Percentiles rank a stretch among this genome's conserved stretches.
Conservation (phyloP, 2,797 vertebrate genomes). For the Sciaenops ocellatus region DNA sequence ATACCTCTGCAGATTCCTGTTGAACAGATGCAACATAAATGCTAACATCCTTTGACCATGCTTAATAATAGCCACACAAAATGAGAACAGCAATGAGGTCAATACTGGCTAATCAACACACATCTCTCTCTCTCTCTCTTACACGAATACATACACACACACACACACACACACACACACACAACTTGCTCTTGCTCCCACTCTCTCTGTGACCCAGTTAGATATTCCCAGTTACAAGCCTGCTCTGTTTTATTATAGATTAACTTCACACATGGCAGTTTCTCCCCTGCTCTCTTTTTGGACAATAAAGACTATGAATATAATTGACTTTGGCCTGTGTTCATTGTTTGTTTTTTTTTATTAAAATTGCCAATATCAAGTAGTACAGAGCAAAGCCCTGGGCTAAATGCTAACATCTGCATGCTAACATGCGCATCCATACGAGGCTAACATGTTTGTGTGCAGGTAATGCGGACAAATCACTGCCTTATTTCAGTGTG, state of each 20-base stretch:
- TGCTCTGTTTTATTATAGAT: conserved; percentile 82
- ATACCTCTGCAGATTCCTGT: neutral
- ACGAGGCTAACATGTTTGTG: neutral
- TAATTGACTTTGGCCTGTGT: conserved; percentile 10
- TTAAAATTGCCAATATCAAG: neutral
- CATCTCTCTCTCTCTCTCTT: conserved; percentile 37
- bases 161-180: conserved; percentile 43
- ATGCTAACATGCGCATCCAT: neutral
- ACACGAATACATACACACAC: neutral
- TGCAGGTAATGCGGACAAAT: neutral
- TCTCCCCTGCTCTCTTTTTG: conserved; percentile 42
- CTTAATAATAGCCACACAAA: conserved; percentile 58
- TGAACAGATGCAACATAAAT: conserved; percentile 19
- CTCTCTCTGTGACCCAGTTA: conserved; percentile 85
- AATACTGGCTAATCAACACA: conserved; percentile 72
- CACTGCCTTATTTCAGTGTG: neutral
- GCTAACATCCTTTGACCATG: conserved; percentile 17
- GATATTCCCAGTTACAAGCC: conserved; percentile 77
- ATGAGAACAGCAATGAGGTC: conserved; percentile 72
- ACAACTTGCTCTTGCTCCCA: conserved; percentile 53
- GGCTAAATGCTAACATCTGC: neutral
- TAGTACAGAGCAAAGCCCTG: neutral
- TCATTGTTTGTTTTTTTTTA: neutral
- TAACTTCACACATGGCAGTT: conserved; percentile 61
- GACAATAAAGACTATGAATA: conserved; percentile 7